Conservation (phyloP, 2,113 vertebrate genomes). For the Eidolon helvum region DNA sequence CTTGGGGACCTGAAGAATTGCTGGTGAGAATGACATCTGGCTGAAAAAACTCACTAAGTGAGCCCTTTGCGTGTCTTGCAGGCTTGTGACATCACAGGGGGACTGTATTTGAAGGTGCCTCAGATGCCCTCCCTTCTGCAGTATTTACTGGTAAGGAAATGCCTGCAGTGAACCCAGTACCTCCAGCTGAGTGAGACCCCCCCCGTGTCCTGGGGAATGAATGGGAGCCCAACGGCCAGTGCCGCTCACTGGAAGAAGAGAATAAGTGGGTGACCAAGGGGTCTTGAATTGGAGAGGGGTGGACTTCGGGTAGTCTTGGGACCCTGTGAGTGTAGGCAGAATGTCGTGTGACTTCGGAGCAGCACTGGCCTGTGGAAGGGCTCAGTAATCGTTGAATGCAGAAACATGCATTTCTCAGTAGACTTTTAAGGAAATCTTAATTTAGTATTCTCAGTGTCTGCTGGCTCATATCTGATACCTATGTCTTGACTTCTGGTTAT, state of each 20-base stretch:
- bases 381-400: neutral
- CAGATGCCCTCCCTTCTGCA: conserved; percentile 93
- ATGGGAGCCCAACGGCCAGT: neutral
- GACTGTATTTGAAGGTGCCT: conserved; percentile 95
- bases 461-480: neutral
- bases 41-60: neutral
- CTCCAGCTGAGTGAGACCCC: neutral
- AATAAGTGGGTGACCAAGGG: neutral
- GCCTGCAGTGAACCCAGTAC: accelerated
- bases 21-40: neutral
- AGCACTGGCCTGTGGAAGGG: neutral
- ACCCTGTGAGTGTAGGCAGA: neutral
- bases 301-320: accelerated
- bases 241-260: neutral
- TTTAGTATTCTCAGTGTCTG: neutral
- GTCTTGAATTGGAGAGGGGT: neutral
- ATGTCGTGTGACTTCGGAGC: accelerated
- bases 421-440: neutral
- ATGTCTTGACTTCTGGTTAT: neutral
- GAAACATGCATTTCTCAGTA: neutral
- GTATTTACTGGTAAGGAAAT: conserved; percentile 92
- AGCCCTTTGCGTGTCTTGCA: conserved; percentile 75
- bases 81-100: conserved; percentile 98
- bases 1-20: neutral
- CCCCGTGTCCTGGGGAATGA: neutral